Base-by-base conservation (phyloP, 2,113 vertebrate species). In the Dolichallabes microphthalmus region DNA sequence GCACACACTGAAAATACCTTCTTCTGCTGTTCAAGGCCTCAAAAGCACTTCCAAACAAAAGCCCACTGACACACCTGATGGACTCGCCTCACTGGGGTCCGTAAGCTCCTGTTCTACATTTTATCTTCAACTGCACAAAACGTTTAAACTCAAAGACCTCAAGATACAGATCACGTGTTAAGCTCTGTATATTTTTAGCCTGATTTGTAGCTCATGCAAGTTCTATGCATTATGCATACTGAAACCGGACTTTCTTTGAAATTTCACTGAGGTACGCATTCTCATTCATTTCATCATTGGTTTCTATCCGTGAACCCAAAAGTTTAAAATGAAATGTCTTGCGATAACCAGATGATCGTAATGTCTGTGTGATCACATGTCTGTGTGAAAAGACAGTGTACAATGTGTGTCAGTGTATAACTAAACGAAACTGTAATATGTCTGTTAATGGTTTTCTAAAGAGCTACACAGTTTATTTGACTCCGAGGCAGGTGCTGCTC, bases 401-500 rank as follows among this genome's bases (percentile, higher is more conserved):
- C 60, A 27, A 27, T 58, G 50, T 35, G 53, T 68, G 55, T 3
- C 25, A 25, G 20, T 79, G 32, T 68, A 53, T 76, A 74, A 27
- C 69, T 12, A 58, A 73, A 53, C 66, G 73, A 30, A 83, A 83
- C 15, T 32, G 57, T 45, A 61, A 45, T 30, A 60, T 11, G 55
- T 8, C 71, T 55, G 17, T 3, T 85, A 79, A 85, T 79, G 52
- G 74, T 19, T 61, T 83, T 83, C 71, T 75, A 27, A 45, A 76
- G n/a, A 79, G 83, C 17, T 13, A 55, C 52, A 20, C 63, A 64
- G 63, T 27, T 45, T 79, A 60, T 79, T 79, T 35, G 17, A 39
- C 27, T 39, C 30, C 9, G 25, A 69, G 52, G 20, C 83, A 71
- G 85, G 82, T 84, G 86, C 73, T 25, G 30, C 45, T 88, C 58